These are phyloP conservation scores for Thinocorus orbignyianus DNA, from an alignment of 2,113 vertebrate species.

Conservation along the genomic window DNA sequence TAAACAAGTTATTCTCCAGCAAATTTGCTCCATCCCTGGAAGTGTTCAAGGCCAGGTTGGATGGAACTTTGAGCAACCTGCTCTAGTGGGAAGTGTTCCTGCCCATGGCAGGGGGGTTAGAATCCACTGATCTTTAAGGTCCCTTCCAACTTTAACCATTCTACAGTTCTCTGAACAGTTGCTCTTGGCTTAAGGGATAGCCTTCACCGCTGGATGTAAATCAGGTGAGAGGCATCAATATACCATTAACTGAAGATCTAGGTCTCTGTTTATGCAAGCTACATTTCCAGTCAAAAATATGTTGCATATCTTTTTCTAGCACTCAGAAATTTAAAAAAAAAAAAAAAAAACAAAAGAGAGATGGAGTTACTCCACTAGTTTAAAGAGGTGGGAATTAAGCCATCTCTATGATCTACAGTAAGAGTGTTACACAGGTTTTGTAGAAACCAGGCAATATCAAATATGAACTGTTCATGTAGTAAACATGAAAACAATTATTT, in stretches of 20 bases:
- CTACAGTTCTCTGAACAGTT: no score
- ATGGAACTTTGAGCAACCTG: no score
- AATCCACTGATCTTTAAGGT: no score
- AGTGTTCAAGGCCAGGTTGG: no score
- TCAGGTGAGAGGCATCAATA: not conserved
- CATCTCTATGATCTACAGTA: accelerated
- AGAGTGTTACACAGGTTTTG: not conserved
- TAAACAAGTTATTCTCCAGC: not conserved
- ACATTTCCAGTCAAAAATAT: not conserved
- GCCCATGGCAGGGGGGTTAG: no score
- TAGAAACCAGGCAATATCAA: not conserved
- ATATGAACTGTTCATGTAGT: not conserved
- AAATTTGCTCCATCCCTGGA: not conserved
- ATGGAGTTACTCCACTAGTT: not conserved
- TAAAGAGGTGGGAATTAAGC: not conserved
- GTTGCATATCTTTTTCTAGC: not conserved
- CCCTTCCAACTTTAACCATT: no score
- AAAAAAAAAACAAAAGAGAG: not conserved
- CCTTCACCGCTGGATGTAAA: not conserved
- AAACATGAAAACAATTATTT: not conserved
- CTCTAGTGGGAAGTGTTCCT: no score
- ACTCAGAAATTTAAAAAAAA: not conserved
- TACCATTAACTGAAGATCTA: not conserved
- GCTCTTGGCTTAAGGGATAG: not conserved
- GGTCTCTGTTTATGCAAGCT: not conserved